Evolutionary conservation across 2,888 invertebrate species (phyloP).

Genomic region (Amiota communis): DNA sequence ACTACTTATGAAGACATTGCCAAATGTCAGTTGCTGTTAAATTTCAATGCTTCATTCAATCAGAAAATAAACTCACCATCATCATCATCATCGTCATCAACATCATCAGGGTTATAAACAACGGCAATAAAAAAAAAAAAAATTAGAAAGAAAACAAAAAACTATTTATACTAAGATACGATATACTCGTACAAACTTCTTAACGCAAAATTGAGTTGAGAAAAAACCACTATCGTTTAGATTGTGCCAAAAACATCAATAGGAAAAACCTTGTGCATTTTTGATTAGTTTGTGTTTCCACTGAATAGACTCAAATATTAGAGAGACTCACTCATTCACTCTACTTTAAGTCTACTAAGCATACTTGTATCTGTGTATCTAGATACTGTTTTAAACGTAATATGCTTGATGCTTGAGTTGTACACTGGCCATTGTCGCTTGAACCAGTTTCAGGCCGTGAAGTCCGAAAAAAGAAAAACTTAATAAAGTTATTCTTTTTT

Average conservation of each 20-base stretch:
- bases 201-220: not conserved
- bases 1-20: too few species aligned
- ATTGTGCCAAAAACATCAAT: slow-evolving; percentile 23
- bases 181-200: too few species aligned
- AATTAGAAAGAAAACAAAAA: not conserved
- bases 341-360: too few species aligned
- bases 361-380: too few species aligned
- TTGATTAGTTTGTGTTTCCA: slow-evolving; percentile 8
- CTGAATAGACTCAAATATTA: not conserved
- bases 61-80: not conserved
- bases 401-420: too few species aligned
- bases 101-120: slow-evolving; percentile 8
- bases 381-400: too few species aligned
- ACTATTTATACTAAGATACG: too few species aligned
- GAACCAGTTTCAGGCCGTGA: slow-evolving; percentile 22
- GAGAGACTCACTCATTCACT: not conserved
- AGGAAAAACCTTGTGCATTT: slow-evolving; percentile 29
- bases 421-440: not conserved
- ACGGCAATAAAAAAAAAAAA: not conserved
- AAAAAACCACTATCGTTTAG: not conserved
- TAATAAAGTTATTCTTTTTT: not conserved
- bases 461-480: slow-evolving; percentile 21
- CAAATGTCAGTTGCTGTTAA: slow-evolving; percentile 13
- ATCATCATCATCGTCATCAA: not conserved
- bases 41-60: slow-evolving; percentile 21